Evolutionary conservation across 2,113 vertebrate species (phyloP).

Genomic region (Caranx ignobilis): DNA sequence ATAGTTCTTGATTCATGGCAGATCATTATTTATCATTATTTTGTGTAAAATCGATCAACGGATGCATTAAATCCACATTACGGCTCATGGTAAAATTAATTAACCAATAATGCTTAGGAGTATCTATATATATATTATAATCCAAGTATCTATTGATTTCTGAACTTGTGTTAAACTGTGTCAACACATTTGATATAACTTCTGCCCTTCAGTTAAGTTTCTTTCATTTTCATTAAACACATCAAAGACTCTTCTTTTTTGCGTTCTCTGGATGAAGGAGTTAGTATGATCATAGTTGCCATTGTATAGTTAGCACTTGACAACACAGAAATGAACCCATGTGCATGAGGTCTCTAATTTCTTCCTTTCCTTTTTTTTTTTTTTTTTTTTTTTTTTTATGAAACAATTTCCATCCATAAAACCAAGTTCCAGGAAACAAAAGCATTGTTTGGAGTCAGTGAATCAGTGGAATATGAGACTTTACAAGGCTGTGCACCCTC

Average conservation of each 20-base stretch:
- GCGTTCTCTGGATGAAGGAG: conserved; percentile 2
- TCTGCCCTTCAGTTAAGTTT: neutral
- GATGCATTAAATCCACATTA: neutral
- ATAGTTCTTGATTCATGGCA: neutral
- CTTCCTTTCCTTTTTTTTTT: neutral
- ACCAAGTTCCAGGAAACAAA: conserved; percentile 52
- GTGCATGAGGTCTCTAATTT: conserved; percentile 18
- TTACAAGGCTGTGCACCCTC: conserved; percentile 24
- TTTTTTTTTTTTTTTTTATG: conserved; percentile 23
- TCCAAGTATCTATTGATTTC: neutral
- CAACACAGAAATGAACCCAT: conserved; percentile 25
- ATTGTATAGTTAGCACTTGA: conserved; percentile 43
- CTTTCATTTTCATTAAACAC: conserved; percentile 16
- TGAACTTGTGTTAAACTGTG: neutral
- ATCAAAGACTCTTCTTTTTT: conserved; percentile 15
- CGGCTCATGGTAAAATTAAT: neutral
- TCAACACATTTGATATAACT: neutral
- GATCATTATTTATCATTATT: neutral
- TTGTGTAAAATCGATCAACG: neutral
- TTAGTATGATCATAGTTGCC: neutral
- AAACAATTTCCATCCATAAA: conserved; percentile 56
- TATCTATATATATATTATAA: neutral
- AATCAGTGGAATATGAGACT: conserved; percentile 49
- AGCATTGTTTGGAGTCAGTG: conserved; percentile 48
- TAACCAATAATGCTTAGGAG: no score